Evolutionary conservation across 1,140 invertebrate species (phyloP).

Genomic region (Drosophila malerkotliana): DNA sequence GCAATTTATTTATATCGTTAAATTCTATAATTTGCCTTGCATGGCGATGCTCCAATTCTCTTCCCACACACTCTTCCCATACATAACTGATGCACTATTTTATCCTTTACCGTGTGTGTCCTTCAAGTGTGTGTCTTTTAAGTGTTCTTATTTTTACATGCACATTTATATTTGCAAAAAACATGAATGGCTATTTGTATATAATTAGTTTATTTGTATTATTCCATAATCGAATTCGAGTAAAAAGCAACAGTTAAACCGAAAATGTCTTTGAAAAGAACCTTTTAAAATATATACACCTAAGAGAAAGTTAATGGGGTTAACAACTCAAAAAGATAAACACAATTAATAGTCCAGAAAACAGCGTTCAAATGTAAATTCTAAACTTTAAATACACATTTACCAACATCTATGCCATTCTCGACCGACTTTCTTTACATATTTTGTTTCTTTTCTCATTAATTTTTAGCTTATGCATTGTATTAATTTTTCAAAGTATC

Average conservation of each 20-base stretch:
- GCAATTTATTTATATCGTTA: constrained; percentile 76
- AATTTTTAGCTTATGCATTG: constrained; percentile 67
- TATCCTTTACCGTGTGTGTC: constrained; percentile 15
- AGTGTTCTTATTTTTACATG: constrained; percentile 67
- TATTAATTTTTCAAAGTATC: constrained; percentile 83
- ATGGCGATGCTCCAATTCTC: constrained; percentile 37
- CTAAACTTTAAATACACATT: constrained; percentile 69
- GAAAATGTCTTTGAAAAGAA: constrained; percentile 34
- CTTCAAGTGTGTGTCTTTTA: constrained; percentile 13
- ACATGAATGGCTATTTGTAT: constrained; percentile 78
- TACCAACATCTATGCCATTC: constrained; percentile 68
- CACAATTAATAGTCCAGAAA: constrained; percentile 35
- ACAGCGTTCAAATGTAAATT: constrained; percentile 42
- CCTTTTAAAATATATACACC: constrained; percentile 49
- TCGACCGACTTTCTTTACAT: constrained; percentile 55
- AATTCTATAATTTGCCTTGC: constrained; percentile 81
- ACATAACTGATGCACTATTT: constrained; percentile 37
- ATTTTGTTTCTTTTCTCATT: constrained; percentile 51
- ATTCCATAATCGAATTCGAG: constrained; percentile 53
- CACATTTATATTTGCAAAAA: constrained; percentile 82
- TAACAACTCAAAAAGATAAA: constrained; percentile 21
- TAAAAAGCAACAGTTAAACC: constrained; percentile 40
- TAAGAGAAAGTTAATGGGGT: constrained; percentile 11
- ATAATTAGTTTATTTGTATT: constrained; percentile 69
- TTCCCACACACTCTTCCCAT: constrained; percentile 34